Percentiles rank a stretch among this genome's conserved stretches.
phyloP scores from a whole-genome alignment of 2,888 invertebrate genomes.

The Helobdella robusta region DNA sequence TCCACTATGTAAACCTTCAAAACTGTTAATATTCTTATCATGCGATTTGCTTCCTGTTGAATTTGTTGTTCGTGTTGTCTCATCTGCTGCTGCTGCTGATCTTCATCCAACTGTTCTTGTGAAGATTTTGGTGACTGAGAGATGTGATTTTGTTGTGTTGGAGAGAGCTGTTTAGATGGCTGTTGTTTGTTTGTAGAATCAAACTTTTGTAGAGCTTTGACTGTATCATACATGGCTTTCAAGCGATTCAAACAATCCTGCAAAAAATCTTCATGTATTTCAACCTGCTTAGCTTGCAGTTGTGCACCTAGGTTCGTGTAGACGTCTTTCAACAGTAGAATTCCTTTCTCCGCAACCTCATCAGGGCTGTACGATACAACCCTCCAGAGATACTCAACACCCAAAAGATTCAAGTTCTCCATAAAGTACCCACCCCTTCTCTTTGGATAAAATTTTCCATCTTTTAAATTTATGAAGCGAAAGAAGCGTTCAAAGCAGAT shows the following conservation, averaged over 20 bases:
- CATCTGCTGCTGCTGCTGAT: constrained; percentile 39
- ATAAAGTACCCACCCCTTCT: constrained; percentile 65
- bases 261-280: constrained; percentile 83
- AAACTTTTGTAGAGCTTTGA: constrained; percentile 38
- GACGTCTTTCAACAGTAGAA: constrained; percentile 80
- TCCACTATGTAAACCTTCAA: constrained; percentile 88
- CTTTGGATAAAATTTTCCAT: constrained; percentile 78
- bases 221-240: constrained; percentile 66
- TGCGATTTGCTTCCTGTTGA: constrained; percentile 63
- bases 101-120: not conserved
- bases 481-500: constrained; percentile 74
- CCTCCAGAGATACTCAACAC: constrained; percentile 90
- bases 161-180: not conserved
- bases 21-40: constrained; percentile 79
- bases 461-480: constrained; percentile 87
- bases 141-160: not conserved
- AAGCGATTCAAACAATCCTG: constrained; percentile 81
- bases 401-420: constrained; percentile 87
- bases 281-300: constrained; percentile 63
- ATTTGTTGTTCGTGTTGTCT: constrained; percentile 54
- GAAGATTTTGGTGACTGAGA: not conserved
- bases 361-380: constrained; percentile 78
- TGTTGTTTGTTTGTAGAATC: constrained; percentile 49
- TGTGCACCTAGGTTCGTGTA: constrained; percentile 83
- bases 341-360: constrained; percentile 83